Percentiles rank a stretch among this genome's conserved stretches.
These are phyloP conservation scores for Zophobas morio DNA, from an alignment of 1,140 invertebrate genomes.

Conservation along the genomic window DNA sequence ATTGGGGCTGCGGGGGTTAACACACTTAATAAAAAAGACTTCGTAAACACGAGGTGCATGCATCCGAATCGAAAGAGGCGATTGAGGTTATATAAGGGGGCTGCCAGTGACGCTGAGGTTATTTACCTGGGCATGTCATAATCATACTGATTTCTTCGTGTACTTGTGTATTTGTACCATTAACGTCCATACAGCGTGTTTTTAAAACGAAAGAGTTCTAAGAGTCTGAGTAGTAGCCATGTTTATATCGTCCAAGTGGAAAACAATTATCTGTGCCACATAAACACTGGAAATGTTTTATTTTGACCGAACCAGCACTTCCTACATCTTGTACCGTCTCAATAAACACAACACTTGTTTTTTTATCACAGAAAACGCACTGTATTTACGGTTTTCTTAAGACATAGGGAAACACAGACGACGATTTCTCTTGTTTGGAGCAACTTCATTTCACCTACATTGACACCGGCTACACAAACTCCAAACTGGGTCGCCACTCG, in stretches of 20 bases:
- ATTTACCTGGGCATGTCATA: slow-evolving; percentile 60
- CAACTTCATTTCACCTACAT: slow-evolving; percentile 62
- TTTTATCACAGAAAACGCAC: slow-evolving; percentile 13
- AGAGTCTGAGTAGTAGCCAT: slow-evolving; percentile 62
- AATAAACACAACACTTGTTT: not conserved
- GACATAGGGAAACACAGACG: slow-evolving; percentile 44
- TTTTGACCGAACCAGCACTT: slow-evolving; percentile 6
- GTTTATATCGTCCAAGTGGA: slow-evolving; percentile 61
- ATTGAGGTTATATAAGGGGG: slow-evolving; percentile 44
- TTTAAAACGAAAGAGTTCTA: slow-evolving; percentile 44
- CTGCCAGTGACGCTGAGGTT: slow-evolving; percentile 10
- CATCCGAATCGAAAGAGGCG: slow-evolving; percentile 9
- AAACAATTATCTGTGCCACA: slow-evolving; percentile 62
- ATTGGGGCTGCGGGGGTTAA: not conserved
- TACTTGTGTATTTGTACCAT: slow-evolving; percentile 46
- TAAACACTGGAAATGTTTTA: slow-evolving; percentile 53
- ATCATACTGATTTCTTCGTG: slow-evolving; percentile 55
- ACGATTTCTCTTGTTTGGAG: slow-evolving; percentile 54
- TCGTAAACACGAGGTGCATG: slow-evolving; percentile 35
- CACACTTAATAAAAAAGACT: not conserved
- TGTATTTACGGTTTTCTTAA: not conserved
- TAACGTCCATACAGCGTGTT: slow-evolving; percentile 55
- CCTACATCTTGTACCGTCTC: slow-evolving; percentile 18
- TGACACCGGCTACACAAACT: slow-evolving; percentile 50
- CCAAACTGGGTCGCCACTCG: slow-evolving; percentile 44